phyloP scores from a whole-genome alignment of 2,797 vertebrate species.

The Betta splendens region DNA sequence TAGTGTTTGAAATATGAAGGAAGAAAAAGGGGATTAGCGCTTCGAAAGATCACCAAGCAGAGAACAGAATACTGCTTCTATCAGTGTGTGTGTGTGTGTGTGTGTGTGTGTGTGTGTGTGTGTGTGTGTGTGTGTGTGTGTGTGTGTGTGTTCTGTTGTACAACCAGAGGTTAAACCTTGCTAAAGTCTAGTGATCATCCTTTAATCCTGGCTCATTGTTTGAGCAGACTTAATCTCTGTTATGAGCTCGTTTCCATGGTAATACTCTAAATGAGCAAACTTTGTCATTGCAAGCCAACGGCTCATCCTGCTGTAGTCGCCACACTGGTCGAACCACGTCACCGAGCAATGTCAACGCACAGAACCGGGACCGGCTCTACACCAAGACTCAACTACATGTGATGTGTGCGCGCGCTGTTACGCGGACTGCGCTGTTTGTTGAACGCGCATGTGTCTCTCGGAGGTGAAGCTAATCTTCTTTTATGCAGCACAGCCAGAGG shows the following conservation, averaged over 20 bases:
- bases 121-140: no score
- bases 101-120: no score
- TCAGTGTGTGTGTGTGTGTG: neutral
- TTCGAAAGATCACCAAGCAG: constrained; percentile 5
- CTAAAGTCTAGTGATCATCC: constrained; percentile 49
- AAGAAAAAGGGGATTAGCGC: constrained; percentile 14
- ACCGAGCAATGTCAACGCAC: constrained; percentile 9
- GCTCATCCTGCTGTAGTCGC: no score
- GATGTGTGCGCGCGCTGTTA: constrained; percentile 19
- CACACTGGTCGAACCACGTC: no score
- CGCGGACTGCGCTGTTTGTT: constrained; percentile 23
- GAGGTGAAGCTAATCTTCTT: constrained; percentile 71
- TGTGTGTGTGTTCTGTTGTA: constrained; percentile 12
- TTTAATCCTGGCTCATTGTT: constrained; percentile 41
- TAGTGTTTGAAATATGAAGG: constrained; percentile 14
- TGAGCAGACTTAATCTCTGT: constrained; percentile 39
- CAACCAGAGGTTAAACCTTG: constrained; percentile 47
- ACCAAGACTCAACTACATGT: constrained; percentile 15
- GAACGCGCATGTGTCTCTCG: constrained; percentile 47
- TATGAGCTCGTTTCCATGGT: constrained; percentile 17
- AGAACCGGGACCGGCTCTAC: constrained; percentile 21
- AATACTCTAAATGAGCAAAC: constrained; percentile 10
- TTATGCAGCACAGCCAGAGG: constrained; percentile 61
- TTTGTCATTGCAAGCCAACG: neutral
- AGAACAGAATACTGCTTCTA: neutral